These are phyloP conservation scores for Phaonia tiefii DNA, from an alignment of 2,888 invertebrate species.

Conservation along the genomic window DNA sequence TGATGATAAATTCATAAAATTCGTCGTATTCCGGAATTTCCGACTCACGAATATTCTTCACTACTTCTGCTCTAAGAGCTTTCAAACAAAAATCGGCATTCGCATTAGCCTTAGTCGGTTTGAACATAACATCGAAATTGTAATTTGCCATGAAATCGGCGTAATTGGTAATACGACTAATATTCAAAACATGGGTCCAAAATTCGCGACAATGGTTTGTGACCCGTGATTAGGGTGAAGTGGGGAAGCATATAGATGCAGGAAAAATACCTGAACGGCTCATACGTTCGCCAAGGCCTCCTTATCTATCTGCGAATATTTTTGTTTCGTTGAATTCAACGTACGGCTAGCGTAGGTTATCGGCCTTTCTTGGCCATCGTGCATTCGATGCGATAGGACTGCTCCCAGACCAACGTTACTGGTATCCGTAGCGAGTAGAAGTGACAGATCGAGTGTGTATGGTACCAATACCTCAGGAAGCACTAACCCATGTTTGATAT, in stretches of 20 bases:
- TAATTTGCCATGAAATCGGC: neutral
- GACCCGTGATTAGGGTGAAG: neutral
- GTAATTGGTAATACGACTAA: constrained; percentile 18
- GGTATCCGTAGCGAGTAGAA: constrained; percentile 15
- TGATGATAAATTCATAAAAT: neutral
- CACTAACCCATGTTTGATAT: too few species aligned
- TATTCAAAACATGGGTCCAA: too few species aligned
- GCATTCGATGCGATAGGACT: too few species aligned
- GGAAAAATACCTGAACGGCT: neutral
- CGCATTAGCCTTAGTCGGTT: constrained; percentile 10
- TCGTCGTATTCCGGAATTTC: neutral
- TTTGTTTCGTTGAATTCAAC: constrained; percentile 45
- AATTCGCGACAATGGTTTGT: neutral
- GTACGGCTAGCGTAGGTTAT: neutral
- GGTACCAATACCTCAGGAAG: too few species aligned
- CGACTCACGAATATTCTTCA: neutral
- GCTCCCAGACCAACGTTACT: constrained; percentile 15
- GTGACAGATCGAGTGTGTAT: constrained; percentile 30
- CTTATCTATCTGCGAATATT: constrained; percentile 3
- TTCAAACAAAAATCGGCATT: constrained; percentile 27
- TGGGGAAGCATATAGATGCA: constrained; percentile 6
- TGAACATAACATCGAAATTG: constrained; percentile 17
- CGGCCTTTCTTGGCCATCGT: too few species aligned
- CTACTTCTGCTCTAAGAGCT: neutral
- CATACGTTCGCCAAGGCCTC: neutral